phyloP scores from a whole-genome alignment of 2,888 invertebrate species.

The Sceliomorpha sp. region DNA sequence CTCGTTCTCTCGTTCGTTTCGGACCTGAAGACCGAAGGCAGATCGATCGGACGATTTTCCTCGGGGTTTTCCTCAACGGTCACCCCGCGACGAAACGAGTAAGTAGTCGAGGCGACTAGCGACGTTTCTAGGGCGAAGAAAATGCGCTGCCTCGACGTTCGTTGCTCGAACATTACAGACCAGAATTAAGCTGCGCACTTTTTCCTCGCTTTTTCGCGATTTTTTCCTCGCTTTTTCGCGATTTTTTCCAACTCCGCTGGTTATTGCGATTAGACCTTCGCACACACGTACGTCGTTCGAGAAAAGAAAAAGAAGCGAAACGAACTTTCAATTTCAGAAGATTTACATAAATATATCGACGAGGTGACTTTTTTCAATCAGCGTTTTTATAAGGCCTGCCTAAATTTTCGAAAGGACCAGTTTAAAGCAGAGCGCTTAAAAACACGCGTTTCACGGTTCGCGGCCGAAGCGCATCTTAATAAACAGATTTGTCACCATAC shows the following conservation, averaged over 20 bases:
- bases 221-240: conserved; percentile 20
- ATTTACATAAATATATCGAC: no score
- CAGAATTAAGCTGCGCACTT: conserved; percentile 45
- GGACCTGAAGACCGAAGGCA: conserved; percentile 78
- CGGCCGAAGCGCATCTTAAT: neutral
- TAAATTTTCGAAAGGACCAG: no score
- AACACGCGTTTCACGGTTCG: no score
- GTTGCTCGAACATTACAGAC: conserved; percentile 24
- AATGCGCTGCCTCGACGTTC: conserved; percentile 48
- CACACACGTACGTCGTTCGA: conserved; percentile 6
- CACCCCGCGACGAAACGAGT: conserved; percentile 70
- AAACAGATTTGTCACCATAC: conserved; percentile 1
- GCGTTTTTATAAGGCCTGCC: no score
- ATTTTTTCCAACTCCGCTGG: conserved; percentile 15
- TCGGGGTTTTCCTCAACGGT: conserved; percentile 78
- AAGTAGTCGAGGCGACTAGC: conserved; percentile 53
- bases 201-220: conserved; percentile 30
- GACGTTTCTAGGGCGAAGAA: conserved; percentile 61
- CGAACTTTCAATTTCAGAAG: no score
- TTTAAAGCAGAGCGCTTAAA: no score
- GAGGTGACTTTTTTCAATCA: no score
- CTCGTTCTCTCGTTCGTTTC: conserved; percentile 69
- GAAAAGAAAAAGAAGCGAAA: neutral
- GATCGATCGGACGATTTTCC: conserved; percentile 80
- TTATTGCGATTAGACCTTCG: conserved; percentile 42